A percentile compares a stretch with the other conserved stretches of the same genome.
Evolutionary conservation across 2,888 invertebrate species (phyloP).

Genomic region (Tetropium fuscum): DNA sequence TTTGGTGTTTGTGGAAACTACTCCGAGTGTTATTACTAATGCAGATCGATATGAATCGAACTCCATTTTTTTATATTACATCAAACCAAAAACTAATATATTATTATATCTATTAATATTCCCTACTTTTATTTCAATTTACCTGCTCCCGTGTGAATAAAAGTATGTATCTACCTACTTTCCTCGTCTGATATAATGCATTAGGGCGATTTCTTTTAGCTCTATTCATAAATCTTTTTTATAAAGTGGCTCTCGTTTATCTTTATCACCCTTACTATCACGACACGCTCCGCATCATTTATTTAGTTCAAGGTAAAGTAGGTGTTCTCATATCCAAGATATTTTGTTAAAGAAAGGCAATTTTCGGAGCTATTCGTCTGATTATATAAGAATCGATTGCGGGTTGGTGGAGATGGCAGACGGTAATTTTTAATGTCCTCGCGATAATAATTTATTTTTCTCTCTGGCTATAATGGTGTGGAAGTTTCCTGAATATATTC

Average conservation of each 20-base stretch:
- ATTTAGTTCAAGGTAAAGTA: conserved; percentile 25
- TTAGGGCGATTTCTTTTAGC: conserved; percentile 13
- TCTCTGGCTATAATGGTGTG: no score
- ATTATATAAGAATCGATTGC: conserved; percentile 19
- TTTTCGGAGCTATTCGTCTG: conserved; percentile 22
- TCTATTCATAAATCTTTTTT: conserved; percentile 24
- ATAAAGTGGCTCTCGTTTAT: conserved; percentile 25
- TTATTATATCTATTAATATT: no score
- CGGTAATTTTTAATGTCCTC: conserved; percentile 11
- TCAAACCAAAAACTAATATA: no score
- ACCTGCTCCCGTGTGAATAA: neutral
- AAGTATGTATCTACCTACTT: conserved; percentile 5
- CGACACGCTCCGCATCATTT: conserved; percentile 26
- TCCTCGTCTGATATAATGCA: neutral
- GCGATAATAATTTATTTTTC: conserved; percentile 12
- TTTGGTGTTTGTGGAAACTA: no score
- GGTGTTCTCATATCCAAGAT: conserved; percentile 24
- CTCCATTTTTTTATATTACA: no score
- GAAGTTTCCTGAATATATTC: no score
- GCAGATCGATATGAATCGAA: no score
- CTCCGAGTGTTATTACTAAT: no score
- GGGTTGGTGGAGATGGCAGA: conserved; percentile 7
- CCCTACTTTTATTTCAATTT: no score
- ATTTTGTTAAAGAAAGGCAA: conserved; percentile 27
- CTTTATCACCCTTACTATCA: conserved; percentile 24